Evolutionary conservation across 2,113 vertebrate genomes (phyloP).

Genomic region (Notarius quadriscutis): DNA sequence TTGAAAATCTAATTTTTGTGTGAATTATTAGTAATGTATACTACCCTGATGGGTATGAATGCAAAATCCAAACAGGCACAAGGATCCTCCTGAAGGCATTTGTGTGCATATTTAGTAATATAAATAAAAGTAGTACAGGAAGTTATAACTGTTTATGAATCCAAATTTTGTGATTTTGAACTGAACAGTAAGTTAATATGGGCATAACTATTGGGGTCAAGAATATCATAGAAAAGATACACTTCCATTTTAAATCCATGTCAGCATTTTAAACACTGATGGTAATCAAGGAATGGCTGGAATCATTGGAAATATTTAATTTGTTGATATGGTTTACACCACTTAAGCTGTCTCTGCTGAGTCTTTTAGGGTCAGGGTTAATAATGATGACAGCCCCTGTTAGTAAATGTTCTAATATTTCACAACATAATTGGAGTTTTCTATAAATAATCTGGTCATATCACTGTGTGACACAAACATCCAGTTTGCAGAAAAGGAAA

Average conservation of each 20-base stretch:
- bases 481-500: neutral
- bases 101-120: neutral
- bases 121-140: neutral
- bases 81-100: neutral
- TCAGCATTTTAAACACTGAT: neutral
- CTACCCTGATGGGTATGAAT: neutral
- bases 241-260: neutral
- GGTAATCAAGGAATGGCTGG: neutral
- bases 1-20: neutral
- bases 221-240: neutral
- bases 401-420: neutral
- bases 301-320: neutral
- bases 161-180: neutral
- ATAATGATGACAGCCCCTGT: neutral
- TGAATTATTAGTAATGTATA: neutral
- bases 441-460: neutral
- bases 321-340: neutral
- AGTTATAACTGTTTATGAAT: neutral
- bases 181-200: neutral
- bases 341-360: neutral
- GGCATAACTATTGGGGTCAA: neutral
- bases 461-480: neutral
- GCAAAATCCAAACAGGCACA: neutral
- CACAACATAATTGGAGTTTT: neutral
- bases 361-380: neutral